Base-by-base conservation (phyloP, 2,113 vertebrate genomes). In the Nesogale talazaci region DNA sequence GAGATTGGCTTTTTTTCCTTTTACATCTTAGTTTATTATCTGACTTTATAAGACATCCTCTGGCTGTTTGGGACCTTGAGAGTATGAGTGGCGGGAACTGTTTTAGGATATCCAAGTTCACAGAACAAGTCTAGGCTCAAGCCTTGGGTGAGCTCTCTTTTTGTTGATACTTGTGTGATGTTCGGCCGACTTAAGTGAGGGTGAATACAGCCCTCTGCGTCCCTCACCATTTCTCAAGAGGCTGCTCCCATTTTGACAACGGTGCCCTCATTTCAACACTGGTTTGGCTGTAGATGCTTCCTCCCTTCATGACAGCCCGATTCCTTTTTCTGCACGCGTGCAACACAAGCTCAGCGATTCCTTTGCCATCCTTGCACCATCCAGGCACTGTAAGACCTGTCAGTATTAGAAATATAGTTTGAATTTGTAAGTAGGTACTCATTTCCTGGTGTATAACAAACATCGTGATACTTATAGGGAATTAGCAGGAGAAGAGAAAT, bases 261-360 rank as follows among this genome's bases (percentile, higher is more conserved):
- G 94, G 78, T 59, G 95, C 1, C 0, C 31, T 77, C 82, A 95
- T 83, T 77, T 69, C 6, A 70, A 77, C 61, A 74, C 46, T 84
- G 83, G 86, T 67, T 91, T 52, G 74, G 38, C 92, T 95, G 80
- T 76, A 69, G 72, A 61, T 42, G 34, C 83, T 91, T 90, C 86
- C 46, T 3, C 85, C 86, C 79, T 93, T 69, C 90, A 11, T 0
- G 63, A 76, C 70, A 56, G 74, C 88, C 82, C 57, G 0, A 0
- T 78, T 3, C 42, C 86, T 79, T 89, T 70, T 70, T 40, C 92
- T 93, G 83, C 65, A 95, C 93, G 86, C 0, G 0, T 74, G 88
- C 83, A 89, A 89, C 93, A 80, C 61, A 84, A 52, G 65, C 86
- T 94, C 76, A 70, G 57, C 34, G 94, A 77, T 93, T 86, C 94